phyloP scores from a whole-genome alignment of 2,888 invertebrate species.

The Hedya salicella region DNA sequence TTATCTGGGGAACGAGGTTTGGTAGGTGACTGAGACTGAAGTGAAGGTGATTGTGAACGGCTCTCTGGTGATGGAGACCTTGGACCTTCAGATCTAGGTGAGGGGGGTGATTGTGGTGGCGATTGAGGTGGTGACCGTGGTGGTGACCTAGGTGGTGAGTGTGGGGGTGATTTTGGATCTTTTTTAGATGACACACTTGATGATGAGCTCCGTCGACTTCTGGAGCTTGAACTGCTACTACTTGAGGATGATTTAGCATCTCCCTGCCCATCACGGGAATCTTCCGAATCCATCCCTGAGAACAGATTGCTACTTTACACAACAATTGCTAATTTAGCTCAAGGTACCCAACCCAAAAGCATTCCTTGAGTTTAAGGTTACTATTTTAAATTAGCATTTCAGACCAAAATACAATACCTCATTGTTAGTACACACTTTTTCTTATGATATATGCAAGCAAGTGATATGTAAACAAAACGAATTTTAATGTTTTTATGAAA shows the following conservation, averaged over 20 bases:
- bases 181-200: constrained; percentile 76
- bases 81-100: constrained; percentile 56
- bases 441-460: constrained; percentile 33
- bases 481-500: constrained; percentile 7
- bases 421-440: constrained; percentile 42
- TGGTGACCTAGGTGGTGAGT: constrained; percentile 57
- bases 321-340: constrained; percentile 46
- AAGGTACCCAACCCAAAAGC: constrained; percentile 54
- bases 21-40: constrained; percentile 62
- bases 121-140: constrained; percentile 38
- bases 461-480: constrained; percentile 31
- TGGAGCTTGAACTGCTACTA: constrained; percentile 80
- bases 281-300: constrained; percentile 86
- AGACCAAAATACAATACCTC: constrained; percentile 21
- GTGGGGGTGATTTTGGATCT: constrained; percentile 67
- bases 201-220: constrained; percentile 76
- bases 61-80: constrained; percentile 68
- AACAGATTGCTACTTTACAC: constrained; percentile 58
- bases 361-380: constrained; percentile 37
- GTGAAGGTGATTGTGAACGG: constrained; percentile 52
- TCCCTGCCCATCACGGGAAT: constrained; percentile 82
- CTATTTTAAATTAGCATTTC: constrained; percentile 33
- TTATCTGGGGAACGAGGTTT: constrained; percentile 68
- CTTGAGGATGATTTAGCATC: constrained; percentile 76
- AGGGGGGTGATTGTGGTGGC: constrained; percentile 39